Evolutionary conservation across 2,888 invertebrate genomes (phyloP), one percentile per base, ranked within the genome.

Genomic region (Drosophila prostipennis): DNA sequence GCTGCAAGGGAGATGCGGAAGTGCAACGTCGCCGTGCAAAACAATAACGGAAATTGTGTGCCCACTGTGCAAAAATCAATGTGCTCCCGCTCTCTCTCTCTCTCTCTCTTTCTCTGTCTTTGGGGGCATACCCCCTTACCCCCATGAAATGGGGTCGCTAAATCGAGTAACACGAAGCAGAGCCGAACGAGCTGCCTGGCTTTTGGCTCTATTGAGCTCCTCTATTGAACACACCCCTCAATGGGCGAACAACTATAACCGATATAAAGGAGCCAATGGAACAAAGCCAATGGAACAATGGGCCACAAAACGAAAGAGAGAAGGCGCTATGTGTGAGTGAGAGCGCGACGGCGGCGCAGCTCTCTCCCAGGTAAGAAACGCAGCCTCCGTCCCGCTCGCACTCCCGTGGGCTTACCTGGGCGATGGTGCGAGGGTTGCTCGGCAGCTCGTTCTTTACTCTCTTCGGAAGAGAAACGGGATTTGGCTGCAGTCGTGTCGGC

Each of bases 181-280:
- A 74, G 80, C 78, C 77, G 79, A 71, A 56, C 71, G 57, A 42
- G 42, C 42, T 42, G 42, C 42, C 42, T 42, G 42, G 42, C 42
- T 42, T 42, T 42, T 42, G 42, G 55, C 52, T 71, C 81, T 79
- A 84, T 83, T 81, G 78, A 85, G 61, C 73, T 81, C 56, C 61
- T 87, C 83, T 79, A 83, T 89, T 88, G 79, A 90, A 90, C 89
- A 90, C 82, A 82, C 88, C 85, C 80, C 82, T 83, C 79, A 83
- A 83, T 89, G 79, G 80, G 69, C 65, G 74, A 86, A 83, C 83
- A 85, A 89, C 87, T 83, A 86, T 82, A 83, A 87, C 87, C 83
- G 80, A 82, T 81, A 89, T 82, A 85, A 87, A 89, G 80, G 86
- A 85, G 79, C 80, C 85, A 78, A 86, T 86, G 81, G 88, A 86